These are phyloP conservation scores for Chymomyza amoena DNA, from an alignment of 2,888 invertebrate species.

Conservation along the genomic window DNA sequence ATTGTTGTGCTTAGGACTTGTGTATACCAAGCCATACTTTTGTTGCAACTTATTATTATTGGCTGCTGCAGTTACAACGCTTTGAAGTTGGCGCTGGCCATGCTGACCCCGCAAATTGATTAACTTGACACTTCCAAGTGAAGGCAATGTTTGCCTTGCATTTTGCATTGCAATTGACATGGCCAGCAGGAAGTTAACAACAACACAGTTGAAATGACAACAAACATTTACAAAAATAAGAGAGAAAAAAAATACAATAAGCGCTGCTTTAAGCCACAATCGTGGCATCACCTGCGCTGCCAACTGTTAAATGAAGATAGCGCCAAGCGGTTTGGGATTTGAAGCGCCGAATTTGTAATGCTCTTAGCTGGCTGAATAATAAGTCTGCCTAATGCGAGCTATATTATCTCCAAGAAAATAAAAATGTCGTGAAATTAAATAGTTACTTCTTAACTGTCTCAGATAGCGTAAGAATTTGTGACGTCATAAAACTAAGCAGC, in stretches of 20 bases:
- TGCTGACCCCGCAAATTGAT: slow-evolving; percentile 51
- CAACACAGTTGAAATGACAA: slow-evolving; percentile 32
- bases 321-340: not conserved
- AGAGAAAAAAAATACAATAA: slow-evolving; percentile 16
- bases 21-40: not conserved
- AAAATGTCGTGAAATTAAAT: no score
- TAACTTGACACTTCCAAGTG: slow-evolving; percentile 61
- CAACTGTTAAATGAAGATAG: not conserved
- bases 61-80: slow-evolving; percentile 4
- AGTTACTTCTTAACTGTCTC: no score
- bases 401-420: no score
- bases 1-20: not conserved
- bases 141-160: slow-evolving; percentile 26
- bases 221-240: slow-evolving; percentile 28
- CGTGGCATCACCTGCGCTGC: slow-evolving; percentile 2
- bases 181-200: slow-evolving; percentile 34
- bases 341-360: not conserved
- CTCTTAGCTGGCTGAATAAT: not conserved
- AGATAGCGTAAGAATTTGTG: no score
- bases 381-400: no score
- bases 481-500: no score
- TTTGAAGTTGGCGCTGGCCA: slow-evolving; percentile 52
- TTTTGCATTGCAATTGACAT: slow-evolving; percentile 55
- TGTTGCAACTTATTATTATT: not conserved
- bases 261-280: slow-evolving; percentile 28